Base-by-base conservation (phyloP, 2,888 invertebrate genomes). In the Unio pictorum region DNA sequence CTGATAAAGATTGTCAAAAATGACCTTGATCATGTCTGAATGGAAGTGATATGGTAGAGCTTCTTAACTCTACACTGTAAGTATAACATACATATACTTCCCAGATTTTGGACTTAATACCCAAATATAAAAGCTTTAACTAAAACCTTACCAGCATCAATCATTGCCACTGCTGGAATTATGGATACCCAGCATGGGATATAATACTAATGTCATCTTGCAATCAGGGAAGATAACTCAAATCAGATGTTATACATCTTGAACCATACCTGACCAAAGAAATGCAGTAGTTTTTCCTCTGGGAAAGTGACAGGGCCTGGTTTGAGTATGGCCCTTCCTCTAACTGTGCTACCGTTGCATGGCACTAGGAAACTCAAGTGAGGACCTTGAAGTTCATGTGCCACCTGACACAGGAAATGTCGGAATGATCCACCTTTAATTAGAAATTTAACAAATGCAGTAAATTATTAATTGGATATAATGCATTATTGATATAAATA, bases 341-440 rank as follows among this genome's bases (percentile, higher is more conserved):
- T 86, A 76, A 84, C 85, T 66, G 75, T 76, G n/a, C 83, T 82
- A 45, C 86, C 86, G 20, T 85, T 86, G 72, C 88, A 87, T 54
- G 84, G 84, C 34, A 89, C 78, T 68, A 90, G 76, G 20, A 90
- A 70, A 26, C 82, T 80, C 30, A 90, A 68, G 0, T 81, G n/a
- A 5, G 86, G 78, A 34, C 84, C 81, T 73, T 88, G 88, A 7
- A 90, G 74, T 70, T 90, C 90, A 57, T 83, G 81, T 0, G 88
- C 86, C 67, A 88, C 83, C 76, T 88, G 87, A 80, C 88, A 86
- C 66, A 90, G 81, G 73, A 90, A 90, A 71, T 90, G 90, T 18
- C 90, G 83, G 81, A 90, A 90, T 15, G 90, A 90, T 6, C 90
- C 90, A 87, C 89, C 89, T 89, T 72, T 17, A 75, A 76, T 55